Evolutionary conservation across 2,797 vertebrate genomes (phyloP).

Genomic region (Petrocephalus schoutedeni): DNA sequence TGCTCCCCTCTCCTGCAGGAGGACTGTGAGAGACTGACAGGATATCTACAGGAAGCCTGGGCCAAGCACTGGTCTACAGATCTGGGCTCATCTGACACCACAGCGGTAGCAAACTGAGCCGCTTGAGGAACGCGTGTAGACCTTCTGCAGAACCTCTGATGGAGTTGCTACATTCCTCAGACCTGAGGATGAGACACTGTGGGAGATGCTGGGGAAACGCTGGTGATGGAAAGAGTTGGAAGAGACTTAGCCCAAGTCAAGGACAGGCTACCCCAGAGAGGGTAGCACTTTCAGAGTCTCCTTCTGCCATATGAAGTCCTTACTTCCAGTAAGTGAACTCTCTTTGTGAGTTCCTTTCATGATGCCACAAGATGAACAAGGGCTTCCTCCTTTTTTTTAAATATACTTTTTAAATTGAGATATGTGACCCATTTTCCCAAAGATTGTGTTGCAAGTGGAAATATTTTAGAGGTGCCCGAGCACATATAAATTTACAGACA

Average conservation of each 20-base stretch:
- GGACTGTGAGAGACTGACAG: conserved; percentile 65
- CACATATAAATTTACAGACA: background rate
- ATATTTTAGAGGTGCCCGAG: background rate
- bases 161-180: background rate
- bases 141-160: background rate
- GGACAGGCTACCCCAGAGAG: background rate
- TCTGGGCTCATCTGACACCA: conserved; percentile 36
- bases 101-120: conserved; percentile 24
- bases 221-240: background rate
- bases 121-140: background rate
- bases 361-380: background rate
- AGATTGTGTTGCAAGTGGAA: background rate
- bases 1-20: conserved; percentile 54
- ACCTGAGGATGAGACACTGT: background rate
- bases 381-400: background rate
- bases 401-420: background rate
- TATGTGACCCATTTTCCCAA: background rate
- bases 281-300: background rate
- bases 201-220: background rate
- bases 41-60: conserved; percentile 68
- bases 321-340: conserved; percentile 18
- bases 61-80: conserved; percentile 56
- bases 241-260: background rate
- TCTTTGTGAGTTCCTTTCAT: background rate
- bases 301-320: background rate